A percentile compares a stretch with the other conserved stretches of the same genome.
Evolutionary conservation across 2,888 invertebrate species (phyloP).

Genomic region (Drosophila atripex): DNA sequence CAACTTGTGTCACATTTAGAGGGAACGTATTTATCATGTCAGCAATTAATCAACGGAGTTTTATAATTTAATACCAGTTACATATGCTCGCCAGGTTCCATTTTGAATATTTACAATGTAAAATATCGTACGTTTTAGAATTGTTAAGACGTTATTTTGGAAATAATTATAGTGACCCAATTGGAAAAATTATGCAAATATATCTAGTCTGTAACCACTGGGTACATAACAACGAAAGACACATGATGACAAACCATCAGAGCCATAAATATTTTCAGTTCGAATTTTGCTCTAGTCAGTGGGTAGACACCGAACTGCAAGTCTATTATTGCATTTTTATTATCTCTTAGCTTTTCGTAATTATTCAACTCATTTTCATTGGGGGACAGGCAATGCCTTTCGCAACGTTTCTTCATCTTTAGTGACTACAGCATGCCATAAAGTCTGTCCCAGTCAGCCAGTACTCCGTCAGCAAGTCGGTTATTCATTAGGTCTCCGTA

Average conservation of each 20-base stretch:
- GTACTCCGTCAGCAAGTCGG: constrained; percentile 39
- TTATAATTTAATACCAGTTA: constrained; percentile 44
- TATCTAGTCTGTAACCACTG: no score
- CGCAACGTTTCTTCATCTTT: constrained; percentile 49
- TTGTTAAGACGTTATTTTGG: not conserved
- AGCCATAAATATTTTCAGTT: constrained; percentile 66
- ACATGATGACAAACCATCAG: constrained; percentile 42
- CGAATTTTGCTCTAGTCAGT: constrained; percentile 66
- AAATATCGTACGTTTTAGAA: not conserved
- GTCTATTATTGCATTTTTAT: constrained; percentile 32
- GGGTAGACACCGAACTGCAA: constrained; percentile 43
- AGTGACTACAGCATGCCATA: constrained; percentile 44
- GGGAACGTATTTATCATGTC: constrained; percentile 76
- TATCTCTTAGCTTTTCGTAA: constrained; percentile 10
- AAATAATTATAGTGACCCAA: constrained; percentile 2
- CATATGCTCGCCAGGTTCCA: constrained; percentile 20
- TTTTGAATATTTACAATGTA: constrained; percentile 31
- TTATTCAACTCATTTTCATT: constrained; percentile 36
- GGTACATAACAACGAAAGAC: not conserved
- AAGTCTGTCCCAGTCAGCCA: constrained; percentile 45
- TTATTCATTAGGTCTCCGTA: constrained; percentile 64
- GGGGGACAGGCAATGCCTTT: constrained; percentile 46
- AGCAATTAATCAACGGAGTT: constrained; percentile 74
- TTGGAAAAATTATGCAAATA: not conserved
- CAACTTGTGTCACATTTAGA: constrained; percentile 74